Percentiles rank a stretch among this genome's conserved stretches.
Evolutionary conservation across 2,888 invertebrate genomes (phyloP).

Genomic region (Cloeon dipterum): DNA sequence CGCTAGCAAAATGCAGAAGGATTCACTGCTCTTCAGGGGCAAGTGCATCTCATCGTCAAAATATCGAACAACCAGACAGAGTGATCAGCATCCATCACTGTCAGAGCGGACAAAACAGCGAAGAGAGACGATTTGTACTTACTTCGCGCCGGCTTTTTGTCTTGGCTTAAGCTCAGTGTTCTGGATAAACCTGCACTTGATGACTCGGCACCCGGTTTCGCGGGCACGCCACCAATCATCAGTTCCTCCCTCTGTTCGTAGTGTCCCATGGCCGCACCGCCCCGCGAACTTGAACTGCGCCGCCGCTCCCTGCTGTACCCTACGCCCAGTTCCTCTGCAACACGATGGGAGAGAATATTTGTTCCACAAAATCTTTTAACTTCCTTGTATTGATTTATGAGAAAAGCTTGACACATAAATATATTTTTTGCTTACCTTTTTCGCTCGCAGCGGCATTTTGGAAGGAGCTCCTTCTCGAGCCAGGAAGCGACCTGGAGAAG

Average conservation of each 20-base stretch:
- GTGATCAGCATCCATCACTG: no score
- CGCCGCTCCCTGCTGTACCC: neutral
- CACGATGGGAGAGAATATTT: no score
- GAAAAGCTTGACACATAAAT: neutral
- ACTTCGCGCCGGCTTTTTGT: slow-evolving; percentile 1
- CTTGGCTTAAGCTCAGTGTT: neutral
- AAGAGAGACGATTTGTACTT: no score
- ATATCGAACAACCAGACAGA: no score
- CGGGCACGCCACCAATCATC: neutral
- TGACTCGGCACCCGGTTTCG: neutral
- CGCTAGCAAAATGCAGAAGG: no score
- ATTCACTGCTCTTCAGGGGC: no score
- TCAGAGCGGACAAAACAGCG: no score
- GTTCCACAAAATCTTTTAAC: no score
- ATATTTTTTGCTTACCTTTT: neutral
- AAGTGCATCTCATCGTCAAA: no score
- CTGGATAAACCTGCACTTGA: neutral
- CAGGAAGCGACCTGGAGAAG: slow-evolving; percentile 65
- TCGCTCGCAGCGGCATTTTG: slow-evolving; percentile 28
- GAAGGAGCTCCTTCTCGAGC: slow-evolving; percentile 64
- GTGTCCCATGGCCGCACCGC: neutral
- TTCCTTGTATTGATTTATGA: neutral
- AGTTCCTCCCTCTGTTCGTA: neutral
- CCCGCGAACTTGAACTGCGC: slow-evolving; percentile 4
- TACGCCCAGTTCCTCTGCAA: slow-evolving; percentile 2